Percentiles rank a stretch among this genome's conserved stretches.
Conservation (phyloP, 1,140 invertebrate genomes). For the Acromyrmex heyeri region DNA sequence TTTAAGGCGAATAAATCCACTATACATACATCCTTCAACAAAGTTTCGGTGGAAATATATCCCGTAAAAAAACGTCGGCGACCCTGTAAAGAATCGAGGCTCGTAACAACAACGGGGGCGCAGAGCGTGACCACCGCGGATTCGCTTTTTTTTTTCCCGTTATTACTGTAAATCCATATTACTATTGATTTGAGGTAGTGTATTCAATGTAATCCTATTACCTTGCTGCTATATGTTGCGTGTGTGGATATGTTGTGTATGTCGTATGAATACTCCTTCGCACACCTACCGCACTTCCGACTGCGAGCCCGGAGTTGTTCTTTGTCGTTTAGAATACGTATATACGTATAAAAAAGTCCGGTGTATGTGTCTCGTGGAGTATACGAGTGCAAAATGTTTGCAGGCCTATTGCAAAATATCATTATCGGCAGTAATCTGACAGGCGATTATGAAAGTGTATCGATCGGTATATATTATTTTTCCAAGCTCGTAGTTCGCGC, state of each 20-base stretch:
- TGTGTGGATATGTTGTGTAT: constrained; percentile 82
- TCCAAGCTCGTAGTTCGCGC: constrained; percentile 81
- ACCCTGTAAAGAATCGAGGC: constrained; percentile 55
- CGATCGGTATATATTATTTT: constrained; percentile 10
- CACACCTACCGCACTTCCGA: constrained; percentile 79
- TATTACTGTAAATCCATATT: constrained; percentile 83
- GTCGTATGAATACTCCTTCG: constrained; percentile 79
- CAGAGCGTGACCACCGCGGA: constrained; percentile 77
- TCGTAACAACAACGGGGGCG: constrained; percentile 69
- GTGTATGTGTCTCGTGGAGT: not conserved
- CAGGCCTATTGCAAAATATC: constrained; percentile 47
- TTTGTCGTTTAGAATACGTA: not conserved
- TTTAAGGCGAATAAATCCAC: constrained; percentile 66
- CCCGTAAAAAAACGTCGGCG: constrained; percentile 65
- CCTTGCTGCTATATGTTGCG: constrained; percentile 84
- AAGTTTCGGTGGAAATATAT: constrained; percentile 55
- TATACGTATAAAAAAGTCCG: constrained; percentile 34
- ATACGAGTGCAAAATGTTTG: not conserved
- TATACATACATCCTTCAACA: constrained; percentile 48
- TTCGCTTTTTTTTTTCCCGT: constrained; percentile 36
- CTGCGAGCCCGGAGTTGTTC: constrained; percentile 81
- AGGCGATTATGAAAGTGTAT: not conserved
- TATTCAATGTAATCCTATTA: constrained; percentile 84
- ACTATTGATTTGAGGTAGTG: constrained; percentile 86
- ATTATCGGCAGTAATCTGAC: constrained; percentile 12